Base-by-base conservation (phyloP, 2,797 vertebrate species). In the Acanthurus tractus region DNA sequence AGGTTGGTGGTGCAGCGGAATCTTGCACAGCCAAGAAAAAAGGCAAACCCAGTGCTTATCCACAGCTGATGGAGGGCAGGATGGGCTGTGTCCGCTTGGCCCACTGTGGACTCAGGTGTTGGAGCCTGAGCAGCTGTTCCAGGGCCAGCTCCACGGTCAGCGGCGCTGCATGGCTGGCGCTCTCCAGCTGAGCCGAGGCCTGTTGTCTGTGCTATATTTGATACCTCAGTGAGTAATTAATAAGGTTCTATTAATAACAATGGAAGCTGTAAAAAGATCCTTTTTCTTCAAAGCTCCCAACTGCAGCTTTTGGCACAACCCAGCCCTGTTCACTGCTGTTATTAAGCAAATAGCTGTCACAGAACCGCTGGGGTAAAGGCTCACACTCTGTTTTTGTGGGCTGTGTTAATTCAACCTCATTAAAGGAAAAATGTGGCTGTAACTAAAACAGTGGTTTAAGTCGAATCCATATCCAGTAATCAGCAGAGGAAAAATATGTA, bases 241-340 rank as follows among this genome's bases (percentile, higher is more conserved):
- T 95, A 92, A 89, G 64, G 57, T 88, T 88, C 93, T 95, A 94
- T 94, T 95, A 94, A 94, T 95, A 95, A 93, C 92, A 92, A 87
- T 70, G 83, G 75, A 81, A 87, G 85, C 82, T 87, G 87, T 88
- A 86, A 89, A 34, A 86, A 90, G 70, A 91, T 89, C 74, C 66
- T 87, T 76, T 78, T 88, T 86, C 91, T 84, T 88, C 63, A 76
- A 76, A 74, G 79, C 86, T 91, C 84, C 82, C 82, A 44, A 38
- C 63, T 71, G 76, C 81, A 86, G 84, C 64, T 57, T 82, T 74
- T 64, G 68, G 56, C 70, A 34, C 66, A 74, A 70, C 84, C 87
- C 75, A 22, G 86, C 79, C 56, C 68, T 77, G 55, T 82, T 78
- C 82, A 44, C 70, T 83, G 63, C 74, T 83, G 81, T 89, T 83